A percentile compares a stretch with the other conserved stretches of the same genome.
Evolutionary conservation across 2,113 vertebrate species (phyloP).

Genomic region (Cyprinodon tularosa): DNA sequence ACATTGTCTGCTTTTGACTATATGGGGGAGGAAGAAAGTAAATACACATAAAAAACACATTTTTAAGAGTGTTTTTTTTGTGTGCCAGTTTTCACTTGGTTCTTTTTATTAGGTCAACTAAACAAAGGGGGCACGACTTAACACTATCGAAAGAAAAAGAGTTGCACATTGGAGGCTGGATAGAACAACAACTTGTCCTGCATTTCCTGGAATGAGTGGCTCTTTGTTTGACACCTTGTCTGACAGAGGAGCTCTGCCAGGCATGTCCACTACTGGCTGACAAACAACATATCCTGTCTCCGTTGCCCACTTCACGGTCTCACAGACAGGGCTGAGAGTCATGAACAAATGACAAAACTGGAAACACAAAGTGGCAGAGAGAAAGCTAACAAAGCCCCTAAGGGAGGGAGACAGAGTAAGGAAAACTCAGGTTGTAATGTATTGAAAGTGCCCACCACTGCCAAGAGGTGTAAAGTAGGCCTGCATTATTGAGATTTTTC

Average conservation of each 20-base stretch:
- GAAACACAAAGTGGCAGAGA: slow-evolving; percentile 45
- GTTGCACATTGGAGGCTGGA: slow-evolving; percentile 35
- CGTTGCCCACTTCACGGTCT: slow-evolving; percentile 42
- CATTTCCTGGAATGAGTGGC: slow-evolving; percentile 68
- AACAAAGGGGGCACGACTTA: slow-evolving; percentile 28
- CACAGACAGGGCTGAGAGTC: slow-evolving; percentile 38
- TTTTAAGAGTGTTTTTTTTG: slow-evolving; percentile 52
- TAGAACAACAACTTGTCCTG: slow-evolving; percentile 76
- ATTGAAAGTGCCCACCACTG: slow-evolving; percentile 63
- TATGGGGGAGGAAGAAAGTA: slow-evolving; percentile 15
- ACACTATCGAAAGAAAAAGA: slow-evolving; percentile 2
- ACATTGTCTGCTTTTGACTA: slow-evolving; percentile 33
- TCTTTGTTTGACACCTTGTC: slow-evolving; percentile 80
- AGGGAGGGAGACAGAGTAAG: slow-evolving; percentile 17
- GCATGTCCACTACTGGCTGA: slow-evolving; percentile 70
- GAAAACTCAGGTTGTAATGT: slow-evolving; percentile 41
- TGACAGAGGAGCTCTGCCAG: slow-evolving; percentile 70
- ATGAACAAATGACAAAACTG: slow-evolving; percentile 57
- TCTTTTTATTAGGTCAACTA: slow-evolving; percentile 48
- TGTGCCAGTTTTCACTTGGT: slow-evolving; percentile 61
- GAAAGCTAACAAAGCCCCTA: slow-evolving; percentile 34
- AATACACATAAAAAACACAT: slow-evolving; percentile 67
- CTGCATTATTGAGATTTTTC: slow-evolving; percentile 76
- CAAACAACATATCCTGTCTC: slow-evolving; percentile 73
- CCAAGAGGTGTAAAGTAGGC: slow-evolving; percentile 64